Evolutionary conservation across 1,140 invertebrate species (phyloP), one percentile per base, ranked within the genome.

Genomic region (Dufourea novaeangliae): DNA sequence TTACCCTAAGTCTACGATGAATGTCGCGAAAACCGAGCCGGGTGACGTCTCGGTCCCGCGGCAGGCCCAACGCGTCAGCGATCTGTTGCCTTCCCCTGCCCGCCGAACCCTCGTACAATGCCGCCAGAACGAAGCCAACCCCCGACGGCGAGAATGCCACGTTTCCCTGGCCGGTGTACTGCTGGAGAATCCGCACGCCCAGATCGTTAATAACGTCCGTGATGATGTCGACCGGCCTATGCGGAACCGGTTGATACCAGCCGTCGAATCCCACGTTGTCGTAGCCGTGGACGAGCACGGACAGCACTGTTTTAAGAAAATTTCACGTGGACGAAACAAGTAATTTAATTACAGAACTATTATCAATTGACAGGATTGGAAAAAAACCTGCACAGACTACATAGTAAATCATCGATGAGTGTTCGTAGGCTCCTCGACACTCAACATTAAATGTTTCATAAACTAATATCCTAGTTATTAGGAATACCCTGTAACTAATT

Each of bases 121-220:
- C 95, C 27, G 96, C 94, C 52, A 97, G 90, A 12, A 97, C 95
- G 80, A 96, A 96, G 82, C 95, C 94, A 68, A 96, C 89, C 0
- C 96, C 96, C 41, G 96, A 96, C 4, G 96, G 96, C 1, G 96
- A 97, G 89, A 97, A 96, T 10, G 96, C 96, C n/a, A 97, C 95
- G 86, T 97, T 97, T 86, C 96, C 96, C n/a, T 94, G 93, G 85
- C 95, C 94, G 14, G 82, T 52, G 66, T 92, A 89, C 64, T 91
- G 89, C 52, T 91, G 88, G 0, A 97, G 93, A 70, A 96, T 93
- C 84, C 94, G 95, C 64, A 96, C 91, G 69, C 95, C 96, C 32
- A 97, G 93, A 86, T 94, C 93, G 85, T 97, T 97, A 25, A 95
- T 94, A n/a, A 95, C 93, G 84, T 97, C 96, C 20, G 96, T 95